Evolutionary conservation across 2,797 vertebrate genomes (phyloP), one percentile per base, ranked within the genome.

Genomic region (Xyrichtys novacula): DNA sequence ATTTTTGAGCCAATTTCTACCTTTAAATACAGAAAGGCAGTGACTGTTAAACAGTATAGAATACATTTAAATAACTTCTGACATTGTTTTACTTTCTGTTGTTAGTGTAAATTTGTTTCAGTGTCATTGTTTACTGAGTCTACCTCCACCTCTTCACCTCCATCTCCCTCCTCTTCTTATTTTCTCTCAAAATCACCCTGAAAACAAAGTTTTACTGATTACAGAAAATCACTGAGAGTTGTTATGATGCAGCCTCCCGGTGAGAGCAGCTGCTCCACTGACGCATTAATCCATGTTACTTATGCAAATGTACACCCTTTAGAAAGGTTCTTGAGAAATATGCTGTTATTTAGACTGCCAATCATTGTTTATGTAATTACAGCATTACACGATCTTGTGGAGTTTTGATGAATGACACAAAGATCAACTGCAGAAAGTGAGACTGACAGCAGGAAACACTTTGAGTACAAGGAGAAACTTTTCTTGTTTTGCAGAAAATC

Each of bases 251-350:
- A 86, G 77, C 81, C 85, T 84, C 94, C 92, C 29, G 74, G 60
- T 61, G 93, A 71, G 90, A 90, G 82, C 93, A 95, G 92, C 93
- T 95, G 94, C 86, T 91, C 65, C 39, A 71, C 84, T 85, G 91
- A 83, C 78, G 44, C 52, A 80, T 87, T 84, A 89, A 91, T 91
- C 90, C 85, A 65, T 71, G 90, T 84, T 84, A 86, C 89, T 91
- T 94, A 94, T 95, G 93, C 92, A 89, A 94, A 94, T 94, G 73
- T 64, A 81, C 85, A 88, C 88, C 78, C 87, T 92, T 91, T 88
- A 84, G 77, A 93, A 90, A 91, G 86, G 88, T 94, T 92, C 92
- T 90, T 76, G 76, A 88, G 70, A 89, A 91, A 91, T 86, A 81
- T 87, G 84, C 89, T 76, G 89, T 80, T 88, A 91, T 94, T 93